Conservation (phyloP, 2,113 vertebrate genomes). For the Ovis canadensis region DNA sequence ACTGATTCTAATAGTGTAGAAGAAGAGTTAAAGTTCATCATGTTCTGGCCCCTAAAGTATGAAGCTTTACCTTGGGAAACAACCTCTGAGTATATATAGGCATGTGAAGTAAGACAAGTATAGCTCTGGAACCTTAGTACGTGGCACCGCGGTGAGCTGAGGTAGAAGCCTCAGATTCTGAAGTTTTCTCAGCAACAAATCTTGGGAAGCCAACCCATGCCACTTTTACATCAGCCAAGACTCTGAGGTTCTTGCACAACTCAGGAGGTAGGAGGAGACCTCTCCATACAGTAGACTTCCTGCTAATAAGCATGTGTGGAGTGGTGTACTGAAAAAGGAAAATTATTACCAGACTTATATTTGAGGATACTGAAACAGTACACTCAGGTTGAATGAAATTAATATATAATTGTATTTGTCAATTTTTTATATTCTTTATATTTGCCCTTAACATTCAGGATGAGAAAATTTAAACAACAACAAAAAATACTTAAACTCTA, state of each 20-base stretch:
- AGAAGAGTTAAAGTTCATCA: neutral
- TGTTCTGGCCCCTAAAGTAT: fast-evolving
- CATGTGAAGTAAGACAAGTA: neutral
- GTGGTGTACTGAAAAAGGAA: neutral
- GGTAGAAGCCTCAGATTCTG: neutral
- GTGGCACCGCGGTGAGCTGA: neutral
- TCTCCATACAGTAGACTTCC: neutral
- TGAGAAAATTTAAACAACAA: neutral
- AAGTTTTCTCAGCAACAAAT: neutral
- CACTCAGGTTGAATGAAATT: neutral
- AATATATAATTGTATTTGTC: neutral
- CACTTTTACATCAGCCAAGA: neutral
- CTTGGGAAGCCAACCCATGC: neutral
- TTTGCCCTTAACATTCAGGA: neutral
- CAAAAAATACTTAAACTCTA: neutral
- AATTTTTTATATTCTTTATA: neutral
- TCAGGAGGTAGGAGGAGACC: neutral
- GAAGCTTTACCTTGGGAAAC: neutral
- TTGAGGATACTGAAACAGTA: neutral
- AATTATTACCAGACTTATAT: neutral
- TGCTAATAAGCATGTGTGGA: neutral
- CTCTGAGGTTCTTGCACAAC: neutral
- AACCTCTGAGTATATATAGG: too few relatives aligned
- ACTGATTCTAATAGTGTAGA: neutral
- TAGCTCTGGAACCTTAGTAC: neutral